Base-by-base conservation (phyloP, 2,113 vertebrate genomes). In the Xiphias gladius region DNA sequence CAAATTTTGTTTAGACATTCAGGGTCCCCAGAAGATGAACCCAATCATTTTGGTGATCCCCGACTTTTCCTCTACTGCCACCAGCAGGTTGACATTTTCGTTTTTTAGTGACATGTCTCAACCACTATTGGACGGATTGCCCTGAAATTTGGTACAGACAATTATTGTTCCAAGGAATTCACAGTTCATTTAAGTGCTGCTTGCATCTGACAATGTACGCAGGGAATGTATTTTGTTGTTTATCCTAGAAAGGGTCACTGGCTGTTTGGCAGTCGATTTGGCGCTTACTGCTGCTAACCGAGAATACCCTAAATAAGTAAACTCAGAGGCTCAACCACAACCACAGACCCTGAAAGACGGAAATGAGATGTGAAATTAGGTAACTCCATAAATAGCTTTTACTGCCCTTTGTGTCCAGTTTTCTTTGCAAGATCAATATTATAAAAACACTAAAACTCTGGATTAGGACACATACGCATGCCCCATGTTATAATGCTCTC, bases 361-460 rank as follows among this genome's bases (percentile, higher is more conserved):
- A 77, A 73, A 58, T 82, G n/a, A 59, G 26, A 83, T 69, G 52
- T 70, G 63, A 76, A 80, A 66, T 62, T 2, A 55, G 43, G 26
- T 76, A 55, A 37, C 37, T 0, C 11, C 7, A 37, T 73, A 64
- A 86, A 81, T 54, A 71, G 28, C 14, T 62, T 50, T 76, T 14
- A 71, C 9, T 66, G 46, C 32, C 14, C 10, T 63, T 26, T 28
- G 8, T 19, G 7, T 32, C 32, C 5, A 1, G 41, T 48, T 19
- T 50, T 26, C 17, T 65, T 39, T 0, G 77, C 48, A 62, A 26
- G 8, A 39, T 37, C 8, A 61, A 30, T 74, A 54, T 58, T 17
- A 32, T 32, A 26, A 50, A 69, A 61, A 26, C 9, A 16, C 1
- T 24, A 30, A 89, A 88, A 78, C 10, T 28, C 17, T 73, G 30